phyloP scores from a whole-genome alignment of 2,113 vertebrate genomes.

The Asarcornis scutulata region DNA sequence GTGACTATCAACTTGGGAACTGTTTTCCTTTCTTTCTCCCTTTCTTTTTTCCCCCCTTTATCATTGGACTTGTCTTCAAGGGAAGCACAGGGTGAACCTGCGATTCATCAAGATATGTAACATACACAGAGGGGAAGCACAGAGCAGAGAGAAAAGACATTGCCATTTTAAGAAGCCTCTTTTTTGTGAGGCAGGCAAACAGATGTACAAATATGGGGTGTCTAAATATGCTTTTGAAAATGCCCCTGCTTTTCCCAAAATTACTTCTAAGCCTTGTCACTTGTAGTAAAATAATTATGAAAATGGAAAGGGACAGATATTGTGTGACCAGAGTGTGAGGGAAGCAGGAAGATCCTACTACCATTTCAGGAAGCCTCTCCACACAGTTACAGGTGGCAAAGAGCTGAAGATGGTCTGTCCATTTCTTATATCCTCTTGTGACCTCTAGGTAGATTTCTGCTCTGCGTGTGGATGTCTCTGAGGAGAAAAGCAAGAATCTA shows the following conservation, averaged over 20 bases:
- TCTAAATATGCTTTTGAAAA: background rate
- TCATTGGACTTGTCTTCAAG: background rate
- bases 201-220: background rate
- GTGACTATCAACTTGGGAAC: background rate
- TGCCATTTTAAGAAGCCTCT: background rate
- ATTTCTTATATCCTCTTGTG: background rate
- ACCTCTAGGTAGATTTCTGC: background rate
- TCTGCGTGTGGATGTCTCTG: background rate
- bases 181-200: background rate
- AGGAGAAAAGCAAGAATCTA: background rate
- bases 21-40: background rate
- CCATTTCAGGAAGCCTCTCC: background rate
- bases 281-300: background rate
- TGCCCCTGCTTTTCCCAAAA: background rate
- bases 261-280: background rate
- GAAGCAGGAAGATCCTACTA: background rate
- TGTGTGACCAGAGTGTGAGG: background rate
- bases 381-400: background rate
- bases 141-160: background rate
- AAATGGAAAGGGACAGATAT: rapidly evolving
- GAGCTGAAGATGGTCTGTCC: background rate
- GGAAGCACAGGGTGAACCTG: background rate
- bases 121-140: background rate
- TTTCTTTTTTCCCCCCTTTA: background rate
- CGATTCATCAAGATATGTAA: background rate